Evolutionary conservation across 1,140 invertebrate genomes (phyloP).

Genomic region (Danaus melanippus): DNA sequence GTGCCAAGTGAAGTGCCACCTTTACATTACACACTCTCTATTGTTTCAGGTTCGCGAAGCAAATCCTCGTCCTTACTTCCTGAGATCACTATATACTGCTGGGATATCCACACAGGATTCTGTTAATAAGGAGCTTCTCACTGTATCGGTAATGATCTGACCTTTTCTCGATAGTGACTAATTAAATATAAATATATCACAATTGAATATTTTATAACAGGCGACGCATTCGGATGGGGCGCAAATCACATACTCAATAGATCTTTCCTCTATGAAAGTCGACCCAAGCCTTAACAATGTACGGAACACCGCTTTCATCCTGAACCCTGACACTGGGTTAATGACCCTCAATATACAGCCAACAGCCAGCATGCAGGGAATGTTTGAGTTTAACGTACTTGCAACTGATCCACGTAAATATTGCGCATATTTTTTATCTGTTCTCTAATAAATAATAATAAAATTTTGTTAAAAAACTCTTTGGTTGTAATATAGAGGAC

Average conservation of each 20-base stretch:
- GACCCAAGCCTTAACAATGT: conserved; percentile 47
- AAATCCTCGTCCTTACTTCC: conserved; percentile 71
- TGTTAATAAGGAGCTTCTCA: conserved; percentile 58
- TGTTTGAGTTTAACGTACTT: conserved; percentile 70
- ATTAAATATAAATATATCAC: no score
- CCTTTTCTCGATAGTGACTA: not conserved
- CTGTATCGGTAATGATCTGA: conserved; percentile 46
- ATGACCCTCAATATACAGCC: conserved; percentile 66
- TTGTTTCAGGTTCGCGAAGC: conserved; percentile 66
- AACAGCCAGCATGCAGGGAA: conserved; percentile 68
- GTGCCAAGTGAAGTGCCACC: no score
- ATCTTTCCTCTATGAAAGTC: conserved; percentile 42
- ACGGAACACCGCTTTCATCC: conserved; percentile 50
- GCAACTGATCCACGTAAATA: conserved; percentile 65
- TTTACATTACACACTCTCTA: not conserved
- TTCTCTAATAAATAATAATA: not conserved
- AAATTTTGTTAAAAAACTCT: not conserved
- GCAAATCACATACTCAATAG: conserved; percentile 57
- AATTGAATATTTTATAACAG: conserved; percentile 30
- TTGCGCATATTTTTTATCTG: not conserved
- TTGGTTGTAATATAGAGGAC: conserved; percentile 32
- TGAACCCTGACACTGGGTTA: conserved; percentile 51
- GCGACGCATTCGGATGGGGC: conserved; percentile 69
- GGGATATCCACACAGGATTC: conserved; percentile 59
- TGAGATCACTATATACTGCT: conserved; percentile 54